A percentile compares a stretch with the other conserved stretches of the same genome.
Evolutionary conservation across 2,888 invertebrate species (phyloP).

Genomic region (Gonocerus acuteangulatus): DNA sequence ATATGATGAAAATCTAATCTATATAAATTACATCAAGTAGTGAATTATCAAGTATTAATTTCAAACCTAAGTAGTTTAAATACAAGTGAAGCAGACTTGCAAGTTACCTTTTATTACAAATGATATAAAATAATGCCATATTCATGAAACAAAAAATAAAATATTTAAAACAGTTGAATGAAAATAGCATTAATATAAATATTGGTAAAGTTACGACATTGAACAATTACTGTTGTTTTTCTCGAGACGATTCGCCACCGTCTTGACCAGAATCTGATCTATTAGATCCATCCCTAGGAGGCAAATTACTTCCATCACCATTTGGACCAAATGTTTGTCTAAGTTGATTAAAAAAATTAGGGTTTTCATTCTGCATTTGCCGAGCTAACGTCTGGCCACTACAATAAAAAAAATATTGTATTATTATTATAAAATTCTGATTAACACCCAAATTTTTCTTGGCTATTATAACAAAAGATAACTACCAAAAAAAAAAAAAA

Average conservation of each 20-base stretch:
- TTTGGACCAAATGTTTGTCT: background rate
- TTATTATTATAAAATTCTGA: background rate
- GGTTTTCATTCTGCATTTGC: constrained; percentile 29
- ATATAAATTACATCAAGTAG: too few relatives aligned
- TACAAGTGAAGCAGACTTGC: too few relatives aligned
- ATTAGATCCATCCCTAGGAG: too few relatives aligned
- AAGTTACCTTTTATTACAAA: too few relatives aligned
- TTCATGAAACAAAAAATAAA: too few relatives aligned
- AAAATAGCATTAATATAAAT: background rate
- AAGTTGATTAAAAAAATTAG: constrained; percentile 16
- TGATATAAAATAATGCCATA: too few relatives aligned
- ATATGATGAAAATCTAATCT: too few relatives aligned
- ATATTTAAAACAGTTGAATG: too few relatives aligned
- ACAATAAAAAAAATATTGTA: constrained; percentile 13
- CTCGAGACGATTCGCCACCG: background rate
- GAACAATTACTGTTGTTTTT: background rate
- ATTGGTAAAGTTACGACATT: background rate
- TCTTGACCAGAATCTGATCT: background rate
- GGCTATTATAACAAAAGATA: background rate
- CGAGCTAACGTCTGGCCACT: constrained; percentile 31
- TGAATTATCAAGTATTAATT: too few relatives aligned
- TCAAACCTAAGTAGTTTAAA: too few relatives aligned
- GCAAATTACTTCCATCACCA: background rate
- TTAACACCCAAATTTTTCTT: background rate
- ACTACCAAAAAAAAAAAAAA: too few relatives aligned